Conservation (phyloP, 2,113 vertebrate genomes). For the Onychostruthus taczanowskii region DNA sequence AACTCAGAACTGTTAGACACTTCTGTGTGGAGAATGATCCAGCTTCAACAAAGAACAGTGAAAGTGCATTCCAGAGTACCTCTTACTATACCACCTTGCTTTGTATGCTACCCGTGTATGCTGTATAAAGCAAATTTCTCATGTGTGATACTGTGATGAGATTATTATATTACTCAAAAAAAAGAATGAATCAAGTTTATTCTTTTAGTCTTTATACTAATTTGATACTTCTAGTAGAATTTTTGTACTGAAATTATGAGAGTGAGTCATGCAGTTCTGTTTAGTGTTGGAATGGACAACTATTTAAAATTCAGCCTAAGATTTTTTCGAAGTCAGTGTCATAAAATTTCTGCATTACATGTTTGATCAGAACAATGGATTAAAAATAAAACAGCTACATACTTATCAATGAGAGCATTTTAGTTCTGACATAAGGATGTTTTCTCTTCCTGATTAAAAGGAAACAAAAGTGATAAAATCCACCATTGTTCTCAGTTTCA, state of each 20-base stretch:
- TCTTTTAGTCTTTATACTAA: not conserved
- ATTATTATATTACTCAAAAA: not conserved
- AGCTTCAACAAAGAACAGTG: not conserved
- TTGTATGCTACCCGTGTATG: fast-evolving
- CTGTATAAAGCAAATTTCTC: not conserved
- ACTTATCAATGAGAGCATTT: not conserved
- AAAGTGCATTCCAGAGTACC: not conserved
- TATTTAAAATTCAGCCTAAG: not conserved
- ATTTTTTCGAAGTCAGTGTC: not conserved
- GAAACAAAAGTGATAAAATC: not conserved
- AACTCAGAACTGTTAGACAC: not conserved
- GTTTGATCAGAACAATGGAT: not conserved
- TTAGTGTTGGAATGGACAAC: not conserved
- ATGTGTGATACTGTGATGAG: not conserved
- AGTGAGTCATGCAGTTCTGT: not conserved
- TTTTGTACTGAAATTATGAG: not conserved
- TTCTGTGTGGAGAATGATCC: not conserved
- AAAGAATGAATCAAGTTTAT: not conserved
- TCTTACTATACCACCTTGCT: not conserved
- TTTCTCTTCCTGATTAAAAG: not conserved
- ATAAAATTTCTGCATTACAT: not conserved
- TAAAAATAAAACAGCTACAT: not conserved
- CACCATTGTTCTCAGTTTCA: not conserved
- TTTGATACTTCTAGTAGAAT: not conserved
- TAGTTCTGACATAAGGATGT: not conserved